Percentiles rank a stretch among this genome's conserved stretches.
These are phyloP conservation scores for Adrianichthys oophorus DNA, from an alignment of 2,797 vertebrate species.

Conservation along the genomic window DNA sequence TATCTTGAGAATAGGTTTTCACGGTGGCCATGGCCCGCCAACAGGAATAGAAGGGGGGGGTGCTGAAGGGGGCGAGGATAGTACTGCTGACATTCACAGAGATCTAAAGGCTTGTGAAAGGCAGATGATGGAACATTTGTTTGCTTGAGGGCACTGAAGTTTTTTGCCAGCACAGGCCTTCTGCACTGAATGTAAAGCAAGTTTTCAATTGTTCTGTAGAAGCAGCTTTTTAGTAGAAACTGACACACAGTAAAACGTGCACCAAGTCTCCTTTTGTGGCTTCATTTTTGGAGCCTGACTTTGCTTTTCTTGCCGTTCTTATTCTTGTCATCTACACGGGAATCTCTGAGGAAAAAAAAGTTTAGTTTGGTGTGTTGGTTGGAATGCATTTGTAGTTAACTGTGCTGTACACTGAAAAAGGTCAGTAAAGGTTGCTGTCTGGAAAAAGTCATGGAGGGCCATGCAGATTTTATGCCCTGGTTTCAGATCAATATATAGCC, in stretches of 20 bases:
- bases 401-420: constrained; percentile 55
- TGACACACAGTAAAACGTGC: constrained; percentile 29
- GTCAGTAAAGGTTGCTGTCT: constrained; percentile 63
- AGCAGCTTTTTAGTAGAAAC: constrained; percentile 35
- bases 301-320: constrained; percentile 30
- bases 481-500: too few relatives aligned
- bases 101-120: constrained; percentile 71
- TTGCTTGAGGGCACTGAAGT: constrained; percentile 70
- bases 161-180: constrained; percentile 57
- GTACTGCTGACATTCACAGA: constrained; percentile 75
- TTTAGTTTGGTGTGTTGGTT: constrained; percentile 66
- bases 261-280: constrained; percentile 17
- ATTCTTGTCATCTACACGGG: constrained; percentile 18
- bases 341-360: constrained; percentile 42
- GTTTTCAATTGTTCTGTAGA: constrained; percentile 45
- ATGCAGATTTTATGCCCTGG: background rate
- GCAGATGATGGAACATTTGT: constrained; percentile 75
- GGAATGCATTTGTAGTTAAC: constrained; percentile 49
- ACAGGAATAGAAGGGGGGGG: constrained; percentile 26
- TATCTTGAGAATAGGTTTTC: constrained; percentile 62
- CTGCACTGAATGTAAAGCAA: constrained; percentile 64
- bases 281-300: constrained; percentile 25
- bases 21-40: constrained; percentile 41
- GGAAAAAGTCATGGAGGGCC: constrained; percentile 23
- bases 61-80: constrained; percentile 34